Evolutionary conservation across 2,797 vertebrate genomes (phyloP), one percentile per base, ranked within the genome.

Genomic region (Oophaga sylvatica): DNA sequence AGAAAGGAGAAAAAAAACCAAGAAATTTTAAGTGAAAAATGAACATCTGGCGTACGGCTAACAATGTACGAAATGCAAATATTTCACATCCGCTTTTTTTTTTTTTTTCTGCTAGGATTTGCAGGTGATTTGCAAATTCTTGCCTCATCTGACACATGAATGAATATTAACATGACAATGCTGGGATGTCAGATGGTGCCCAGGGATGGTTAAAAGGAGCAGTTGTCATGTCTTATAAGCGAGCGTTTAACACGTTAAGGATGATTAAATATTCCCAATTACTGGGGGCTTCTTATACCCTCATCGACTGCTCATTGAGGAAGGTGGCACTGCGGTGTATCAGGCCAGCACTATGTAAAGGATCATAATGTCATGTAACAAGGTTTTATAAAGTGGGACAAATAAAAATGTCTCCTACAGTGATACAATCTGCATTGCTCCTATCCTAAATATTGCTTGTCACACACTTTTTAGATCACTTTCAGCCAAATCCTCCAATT

Each of bases 211-310:
- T 48, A 26, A 48, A 81, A 77, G 78, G 83, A 83, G 35, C 79
- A 81, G 77, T 81, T 81, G 87, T 83, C 63, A 35, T 45, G 83
- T 77, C 80, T 62, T 53, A 70, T 57, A 73, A 89, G 71, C 8
- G 77, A 41, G 10, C 62, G 60, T 73, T 70, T 63, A 75, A 80
- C 75, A 19, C n/a, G 29, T 60, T 84, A 48, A 29, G 45, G 82
- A 75, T 59, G 68, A 65, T 65, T 88, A 84, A 84, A 84, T 80
- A 80, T 81, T 84, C 77, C 73, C 63, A 84, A 87, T 81, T 63
- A 63, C 79, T 5, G 57, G 35, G 19, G 22, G 35, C 75, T 13
- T 26, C 75, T 56, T 81, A 16, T 48, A n/a, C 13, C 3, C 31
- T 22, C 17, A n/a, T 63, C 73, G 15, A 5, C 20, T 62, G 29